Evolutionary conservation across 2,888 invertebrate genomes (phyloP).

Genomic region (Hydroisotoma schaefferi): DNA sequence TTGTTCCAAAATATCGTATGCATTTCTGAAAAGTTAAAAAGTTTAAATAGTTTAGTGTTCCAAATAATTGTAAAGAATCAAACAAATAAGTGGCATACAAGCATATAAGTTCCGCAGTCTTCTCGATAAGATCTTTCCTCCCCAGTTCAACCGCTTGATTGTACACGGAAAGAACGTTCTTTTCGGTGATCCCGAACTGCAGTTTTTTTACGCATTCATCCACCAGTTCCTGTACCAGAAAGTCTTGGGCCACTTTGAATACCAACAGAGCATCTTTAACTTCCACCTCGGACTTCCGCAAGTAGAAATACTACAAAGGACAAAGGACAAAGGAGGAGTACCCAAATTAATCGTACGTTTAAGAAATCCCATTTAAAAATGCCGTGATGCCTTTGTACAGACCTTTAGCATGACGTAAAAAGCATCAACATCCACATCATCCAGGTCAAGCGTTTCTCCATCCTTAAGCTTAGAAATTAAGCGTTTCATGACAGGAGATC

Average conservation of each 20-base stretch:
- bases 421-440: not conserved
- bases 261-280: not conserved
- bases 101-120: not conserved
- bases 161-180: not conserved
- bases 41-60: not conserved
- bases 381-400: not conserved
- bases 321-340: not conserved
- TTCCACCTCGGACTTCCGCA: not conserved
- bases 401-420: not conserved
- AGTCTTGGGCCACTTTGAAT: not conserved
- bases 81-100: not conserved
- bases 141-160: not conserved
- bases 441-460: not conserved
- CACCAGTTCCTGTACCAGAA: not conserved
- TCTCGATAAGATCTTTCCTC: not conserved
- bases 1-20: too few species aligned
- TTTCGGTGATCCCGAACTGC: not conserved
- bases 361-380: not conserved
- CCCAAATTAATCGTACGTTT: too few species aligned
- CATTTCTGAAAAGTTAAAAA: not conserved
- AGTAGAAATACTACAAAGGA: not conserved
- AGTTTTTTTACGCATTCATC: not conserved
- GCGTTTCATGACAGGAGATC: not conserved
- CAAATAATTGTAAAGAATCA: not conserved
- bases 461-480: not conserved